A percentile compares a stretch with the other conserved stretches of the same genome.
phyloP scores from a whole-genome alignment of 2,888 invertebrate genomes.

The Nomada ferruginata region DNA sequence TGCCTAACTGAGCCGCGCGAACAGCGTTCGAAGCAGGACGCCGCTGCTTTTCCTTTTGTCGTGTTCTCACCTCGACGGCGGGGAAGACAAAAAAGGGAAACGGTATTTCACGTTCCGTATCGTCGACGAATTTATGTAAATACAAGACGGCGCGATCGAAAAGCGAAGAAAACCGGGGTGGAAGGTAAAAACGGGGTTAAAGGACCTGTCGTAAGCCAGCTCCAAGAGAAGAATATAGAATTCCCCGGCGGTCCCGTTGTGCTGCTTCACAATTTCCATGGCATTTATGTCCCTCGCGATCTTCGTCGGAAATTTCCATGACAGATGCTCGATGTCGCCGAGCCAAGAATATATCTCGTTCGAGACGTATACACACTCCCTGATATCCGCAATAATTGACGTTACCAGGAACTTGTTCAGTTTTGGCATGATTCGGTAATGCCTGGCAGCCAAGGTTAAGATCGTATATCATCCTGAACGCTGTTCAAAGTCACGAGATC shows the following conservation, averaged over 20 bases:
- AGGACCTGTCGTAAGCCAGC: constrained; percentile 78
- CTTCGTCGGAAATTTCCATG: constrained; percentile 74
- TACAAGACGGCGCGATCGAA: constrained; percentile 18
- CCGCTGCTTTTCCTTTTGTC: background rate
- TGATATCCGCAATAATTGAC: constrained; percentile 72
- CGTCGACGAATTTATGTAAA: constrained; percentile 55
- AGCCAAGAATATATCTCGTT: constrained; percentile 70
- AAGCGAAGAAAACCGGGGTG: background rate
- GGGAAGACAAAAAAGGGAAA: background rate
- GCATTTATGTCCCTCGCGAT: constrained; percentile 70
- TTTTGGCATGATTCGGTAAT: constrained; percentile 56
- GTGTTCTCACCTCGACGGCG: background rate
- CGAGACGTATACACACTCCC: constrained; percentile 66
- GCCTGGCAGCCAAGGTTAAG: constrained; percentile 31
- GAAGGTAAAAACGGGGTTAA: constrained; percentile 33
- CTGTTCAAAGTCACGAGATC: constrained; percentile 11
- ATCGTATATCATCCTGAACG: constrained; percentile 23
- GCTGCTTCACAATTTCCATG: constrained; percentile 70
- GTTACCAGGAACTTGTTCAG: constrained; percentile 70
- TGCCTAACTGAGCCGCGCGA: constrained; percentile 27
- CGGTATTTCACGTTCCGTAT: constrained; percentile 4
- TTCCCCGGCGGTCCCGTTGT: constrained; percentile 73
- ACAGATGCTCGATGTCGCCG: constrained; percentile 68
- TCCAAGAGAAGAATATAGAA: constrained; percentile 76
- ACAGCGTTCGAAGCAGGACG: background rate